Evolutionary conservation across 2,113 vertebrate genomes (phyloP), one percentile per base, ranked within the genome.

Genomic region (Phycodurus eques): DNA sequence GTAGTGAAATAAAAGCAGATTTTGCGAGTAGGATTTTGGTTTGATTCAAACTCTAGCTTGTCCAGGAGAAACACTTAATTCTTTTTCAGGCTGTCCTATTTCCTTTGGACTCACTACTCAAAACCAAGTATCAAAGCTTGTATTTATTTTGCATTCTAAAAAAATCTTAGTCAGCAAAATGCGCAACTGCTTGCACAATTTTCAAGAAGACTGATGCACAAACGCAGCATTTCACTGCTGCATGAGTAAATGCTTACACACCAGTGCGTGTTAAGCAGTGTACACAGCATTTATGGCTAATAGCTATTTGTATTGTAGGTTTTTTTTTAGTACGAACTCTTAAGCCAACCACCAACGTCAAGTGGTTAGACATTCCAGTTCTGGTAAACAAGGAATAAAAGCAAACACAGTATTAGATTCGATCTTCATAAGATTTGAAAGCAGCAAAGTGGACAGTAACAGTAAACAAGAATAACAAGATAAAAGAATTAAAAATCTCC

Each of bases 201-300:
- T 66, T 47, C 7, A 66, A 15, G 44, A 47, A 15, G 64, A 15
- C 43, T 9, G 43, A 27, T 4, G 12, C 8, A 56, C n/a, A 56
- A 56, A 56, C 53, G 10, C 15, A 65, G 20, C 39, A 62, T 76
- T 42, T 71, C 10, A 70, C 76, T 61, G 46, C 70, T 61, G 8
- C 60, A 47, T 65, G 69, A 71, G 53, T 68, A 35, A 85, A 15
- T 66, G 46, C 64, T 78, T 67, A 75, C 17, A 53, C 2, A 72
- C 46, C 80, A 75, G 79, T 47, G 70, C 77, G 73, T 17, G 56
- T 57, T 43, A 61, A 77, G 71, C 59, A 51, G 42, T 54, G 69
- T 27, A 78, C 54, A 75, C 76, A 59, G 67, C 79, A 70, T 80
- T 83, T 82, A 80, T 67, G 59, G 62, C 19, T 70, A 49, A 83